Evolutionary conservation across 2,113 vertebrate species (phyloP).

Genomic region (Anguilla japonica): DNA sequence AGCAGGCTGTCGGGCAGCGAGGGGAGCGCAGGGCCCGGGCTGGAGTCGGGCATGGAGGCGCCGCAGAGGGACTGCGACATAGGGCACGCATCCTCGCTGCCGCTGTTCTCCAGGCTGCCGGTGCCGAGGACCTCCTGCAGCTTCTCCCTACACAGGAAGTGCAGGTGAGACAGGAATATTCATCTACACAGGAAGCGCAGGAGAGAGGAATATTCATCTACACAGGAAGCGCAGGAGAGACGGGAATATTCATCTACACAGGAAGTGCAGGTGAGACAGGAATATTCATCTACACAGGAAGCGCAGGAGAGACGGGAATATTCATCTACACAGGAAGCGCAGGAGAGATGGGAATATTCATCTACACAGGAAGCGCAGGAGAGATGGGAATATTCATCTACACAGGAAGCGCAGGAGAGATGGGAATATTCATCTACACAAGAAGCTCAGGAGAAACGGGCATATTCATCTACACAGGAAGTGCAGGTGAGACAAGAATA

Average conservation of each 20-base stretch:
- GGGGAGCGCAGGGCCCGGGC: conserved; percentile 44
- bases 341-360: not conserved
- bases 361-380: conserved; percentile 55
- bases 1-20: conserved; percentile 42
- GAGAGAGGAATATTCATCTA: conserved; percentile 53
- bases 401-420: not conserved
- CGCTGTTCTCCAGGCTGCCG: conserved; percentile 66
- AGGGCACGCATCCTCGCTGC: conserved; percentile 67
- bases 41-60: conserved; percentile 58
- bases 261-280: not conserved
- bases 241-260: no score
- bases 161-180: not conserved
- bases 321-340: conserved; percentile 55
- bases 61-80: conserved; percentile 64
- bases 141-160: conserved; percentile 77
- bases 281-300: conserved; percentile 53
- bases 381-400: conserved; percentile 54
- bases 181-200: no score
- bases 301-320: not conserved
- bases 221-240: not conserved
- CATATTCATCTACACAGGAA: conserved; percentile 55
- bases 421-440: conserved; percentile 53
- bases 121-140: conserved; percentile 86
- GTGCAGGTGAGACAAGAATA: not conserved
- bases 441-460: not conserved